Evolutionary conservation across 2,113 vertebrate species (phyloP).

Genomic region (Pogonocichla stellata): DNA sequence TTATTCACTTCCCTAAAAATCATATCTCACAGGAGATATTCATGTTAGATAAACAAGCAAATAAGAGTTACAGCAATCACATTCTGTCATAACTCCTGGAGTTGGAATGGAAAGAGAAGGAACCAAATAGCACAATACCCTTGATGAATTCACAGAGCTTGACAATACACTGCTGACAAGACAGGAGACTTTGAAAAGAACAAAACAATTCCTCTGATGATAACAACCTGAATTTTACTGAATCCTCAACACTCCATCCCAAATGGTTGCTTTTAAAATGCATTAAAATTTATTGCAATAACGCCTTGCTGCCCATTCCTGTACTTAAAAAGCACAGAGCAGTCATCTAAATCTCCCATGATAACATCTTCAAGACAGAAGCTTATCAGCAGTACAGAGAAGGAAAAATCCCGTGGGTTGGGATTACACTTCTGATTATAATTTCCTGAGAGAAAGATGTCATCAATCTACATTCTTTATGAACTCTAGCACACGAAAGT

Average conservation of each 20-base stretch:
- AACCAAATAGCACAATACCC: not conserved
- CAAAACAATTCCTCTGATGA: conserved; percentile 5
- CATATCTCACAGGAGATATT: not conserved
- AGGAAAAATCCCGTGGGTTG: conserved; percentile 28
- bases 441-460: conserved; percentile 30
- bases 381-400: not conserved
- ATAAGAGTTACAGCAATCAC: not conserved
- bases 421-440: conserved; percentile 42
- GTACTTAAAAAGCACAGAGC: not conserved
- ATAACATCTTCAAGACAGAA: conserved; percentile 20
- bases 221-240: not conserved
- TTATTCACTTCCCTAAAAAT: not conserved
- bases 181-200: not conserved
- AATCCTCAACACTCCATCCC: not conserved
- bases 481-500: not conserved
- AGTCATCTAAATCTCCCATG: conserved; percentile 15
- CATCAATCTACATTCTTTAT: conserved; percentile 8
- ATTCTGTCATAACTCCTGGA: not conserved
- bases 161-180: conserved; percentile 29
- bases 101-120: not conserved
- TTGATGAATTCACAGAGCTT: conserved; percentile 1
- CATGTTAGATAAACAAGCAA: not conserved
- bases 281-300: not conserved
- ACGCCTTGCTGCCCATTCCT: not conserved
- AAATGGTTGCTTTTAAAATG: not conserved